Evolutionary conservation across 1,140 invertebrate species (phyloP).

Genomic region (Chrysomallon squamiferum): DNA sequence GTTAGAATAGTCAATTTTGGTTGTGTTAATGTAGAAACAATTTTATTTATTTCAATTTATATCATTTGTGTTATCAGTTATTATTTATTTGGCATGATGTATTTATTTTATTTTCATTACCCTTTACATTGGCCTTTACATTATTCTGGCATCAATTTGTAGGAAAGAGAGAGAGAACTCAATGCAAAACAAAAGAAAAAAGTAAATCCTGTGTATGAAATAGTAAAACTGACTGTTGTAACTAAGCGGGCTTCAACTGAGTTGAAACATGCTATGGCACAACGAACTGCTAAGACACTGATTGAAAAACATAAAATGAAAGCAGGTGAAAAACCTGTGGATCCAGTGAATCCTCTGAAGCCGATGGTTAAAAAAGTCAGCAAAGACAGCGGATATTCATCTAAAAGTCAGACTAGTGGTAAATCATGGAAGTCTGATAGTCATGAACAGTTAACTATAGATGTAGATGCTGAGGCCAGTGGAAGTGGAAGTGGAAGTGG

Average conservation of each 20-base stretch:
- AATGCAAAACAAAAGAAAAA: constrained; percentile 21
- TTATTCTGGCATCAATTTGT: constrained; percentile 1
- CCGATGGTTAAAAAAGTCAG: constrained; percentile 48
- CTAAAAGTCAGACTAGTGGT: constrained; percentile 33
- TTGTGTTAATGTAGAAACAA: no score
- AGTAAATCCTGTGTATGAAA: constrained; percentile 25
- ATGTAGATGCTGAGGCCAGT: constrained; percentile 30
- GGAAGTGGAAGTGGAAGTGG: constrained; percentile 6
- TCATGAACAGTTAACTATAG: constrained; percentile 10
- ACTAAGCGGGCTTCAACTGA: constrained; percentile 1
- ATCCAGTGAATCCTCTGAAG: constrained; percentile 15
- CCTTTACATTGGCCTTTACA: no score
- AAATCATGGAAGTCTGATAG: constrained; percentile 31
- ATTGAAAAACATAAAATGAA: neutral
- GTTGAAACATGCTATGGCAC: neutral
- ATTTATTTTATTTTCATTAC: neutral
- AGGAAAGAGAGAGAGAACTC: constrained; percentile 34
- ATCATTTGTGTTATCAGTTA: no score
- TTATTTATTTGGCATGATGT: neutral
- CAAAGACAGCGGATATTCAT: constrained; percentile 48
- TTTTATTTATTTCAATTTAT: no score
- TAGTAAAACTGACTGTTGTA: constrained; percentile 11
- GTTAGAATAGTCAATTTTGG: no score
- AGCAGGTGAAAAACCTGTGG: constrained; percentile 1
- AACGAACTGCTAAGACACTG: neutral